phyloP scores from a whole-genome alignment of 1,140 invertebrate species.

The Drosophila pectinifera region DNA sequence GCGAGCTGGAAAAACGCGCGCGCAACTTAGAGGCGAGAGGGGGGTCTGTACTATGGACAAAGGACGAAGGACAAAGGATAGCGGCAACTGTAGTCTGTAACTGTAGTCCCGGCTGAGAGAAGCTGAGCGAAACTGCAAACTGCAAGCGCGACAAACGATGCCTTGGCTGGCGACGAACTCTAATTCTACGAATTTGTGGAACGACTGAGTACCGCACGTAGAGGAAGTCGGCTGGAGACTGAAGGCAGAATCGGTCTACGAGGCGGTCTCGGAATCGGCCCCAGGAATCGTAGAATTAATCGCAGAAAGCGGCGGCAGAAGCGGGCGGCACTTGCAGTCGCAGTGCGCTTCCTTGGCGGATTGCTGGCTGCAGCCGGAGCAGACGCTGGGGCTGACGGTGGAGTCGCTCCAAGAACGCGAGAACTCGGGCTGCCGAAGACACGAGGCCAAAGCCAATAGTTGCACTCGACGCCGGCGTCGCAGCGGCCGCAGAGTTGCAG shows the following conservation, averaged over 20 bases:
- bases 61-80: neutral
- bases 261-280: slow-evolving; percentile 19
- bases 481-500: slow-evolving; percentile 41
- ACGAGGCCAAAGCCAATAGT: slow-evolving; percentile 55
- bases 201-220: slow-evolving; percentile 70
- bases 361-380: slow-evolving; percentile 48
- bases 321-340: slow-evolving; percentile 69
- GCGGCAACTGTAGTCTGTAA: neutral
- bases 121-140: slow-evolving; percentile 33
- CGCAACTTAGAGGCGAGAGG: slow-evolving; percentile 56
- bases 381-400: too few species aligned
- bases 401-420: slow-evolving; percentile 41
- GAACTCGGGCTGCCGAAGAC: slow-evolving; percentile 24
- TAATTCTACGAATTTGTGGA: slow-evolving; percentile 37
- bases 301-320: slow-evolving; percentile 64
- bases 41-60: neutral
- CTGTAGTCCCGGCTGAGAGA: slow-evolving; percentile 23
- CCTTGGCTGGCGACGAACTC: slow-evolving; percentile 31
- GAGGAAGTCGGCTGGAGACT: slow-evolving; percentile 77
- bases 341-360: slow-evolving; percentile 75
- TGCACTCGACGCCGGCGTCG: slow-evolving; percentile 70
- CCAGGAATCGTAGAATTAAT: slow-evolving; percentile 15
- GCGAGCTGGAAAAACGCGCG: slow-evolving; percentile 49
- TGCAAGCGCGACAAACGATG: slow-evolving; percentile 58
- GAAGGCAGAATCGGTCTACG: slow-evolving; percentile 53